Evolutionary conservation across 2,888 invertebrate species (phyloP), one percentile per base, ranked within the genome.

Genomic region (Empis stercorea): DNA sequence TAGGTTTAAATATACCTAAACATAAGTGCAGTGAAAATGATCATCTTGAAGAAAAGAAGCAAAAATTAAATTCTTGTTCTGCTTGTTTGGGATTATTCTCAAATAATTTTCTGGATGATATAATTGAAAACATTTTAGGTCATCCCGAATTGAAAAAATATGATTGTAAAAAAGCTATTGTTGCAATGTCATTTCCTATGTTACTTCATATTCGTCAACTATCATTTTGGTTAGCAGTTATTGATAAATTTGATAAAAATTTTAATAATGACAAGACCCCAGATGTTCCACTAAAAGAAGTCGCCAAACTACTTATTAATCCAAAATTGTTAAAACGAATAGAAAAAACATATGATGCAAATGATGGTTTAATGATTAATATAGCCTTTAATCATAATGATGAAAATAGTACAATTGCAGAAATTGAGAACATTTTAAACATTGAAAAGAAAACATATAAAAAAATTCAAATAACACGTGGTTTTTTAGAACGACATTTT

Each of bases 11-110:
- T 27, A 48, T 11, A 52, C 50, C 6, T 37, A 2, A 32, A 32
- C n/a, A 6, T 10, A 10, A 16, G 2, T 14, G 40, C 2, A 54
- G 46, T 1, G 56, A 56, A 4, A 54, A 49, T 13, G 55, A 50
- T 2, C 5, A 46, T 6, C 14, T 43, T 1, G 5, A 17, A 47
- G 4, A 42, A 0, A 79, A 78, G 59, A 71, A 70, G 50, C 57
- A 63, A 7, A 76, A 78, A 51, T 52, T 61, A 0, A 71, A 70
- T 53, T 66, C 76, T 1, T 91, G 91, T 57, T 64, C 76, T 1
- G 74, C 78, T 44, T 91, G 89, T 59, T 66, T 89, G 7, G 86
- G 84, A 1, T 67, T 88, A 7, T 73, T 89, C 45, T 80, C 84
- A 57, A 71, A 74, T 46, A 63, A 70, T 15, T 70, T 73, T 43